These are phyloP conservation scores for Girardia tigrina DNA, from an alignment of 2,888 invertebrate genomes.

Conservation along the genomic window DNA sequence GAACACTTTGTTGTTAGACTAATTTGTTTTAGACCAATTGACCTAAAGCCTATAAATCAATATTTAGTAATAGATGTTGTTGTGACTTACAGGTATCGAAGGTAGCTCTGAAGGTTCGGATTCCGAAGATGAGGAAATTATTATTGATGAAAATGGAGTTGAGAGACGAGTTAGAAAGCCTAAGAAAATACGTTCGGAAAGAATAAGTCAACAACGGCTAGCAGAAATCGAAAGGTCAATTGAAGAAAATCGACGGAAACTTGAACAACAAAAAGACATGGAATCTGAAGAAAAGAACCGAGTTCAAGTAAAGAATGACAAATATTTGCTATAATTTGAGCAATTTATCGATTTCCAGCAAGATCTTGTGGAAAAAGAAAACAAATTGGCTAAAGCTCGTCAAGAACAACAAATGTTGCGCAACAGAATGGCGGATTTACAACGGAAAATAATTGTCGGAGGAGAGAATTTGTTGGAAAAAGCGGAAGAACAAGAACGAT, in stretches of 20 bases:
- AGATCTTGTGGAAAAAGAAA: conserved; percentile 33
- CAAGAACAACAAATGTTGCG: conserved; percentile 67
- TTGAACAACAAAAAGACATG: conserved; percentile 53
- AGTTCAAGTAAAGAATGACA: conserved; percentile 50
- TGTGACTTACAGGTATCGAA: conserved; percentile 18
- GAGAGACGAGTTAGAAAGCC: conserved; percentile 41
- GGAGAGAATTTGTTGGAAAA: conserved; percentile 94
- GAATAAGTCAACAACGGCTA: conserved; percentile 52
- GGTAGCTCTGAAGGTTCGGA: conserved; percentile 2
- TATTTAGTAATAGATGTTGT: no score
- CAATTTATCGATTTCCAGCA: not conserved
- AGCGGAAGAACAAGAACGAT: conserved; percentile 75
- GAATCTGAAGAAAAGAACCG: conserved; percentile 58
- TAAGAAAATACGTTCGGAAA: conserved; percentile 34
- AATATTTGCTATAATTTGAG: not conserved
- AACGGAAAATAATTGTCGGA: conserved; percentile 87
- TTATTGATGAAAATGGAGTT: conserved; percentile 32
- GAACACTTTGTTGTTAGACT: no score
- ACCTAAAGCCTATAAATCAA: no score
- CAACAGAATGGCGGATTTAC: conserved; percentile 63
- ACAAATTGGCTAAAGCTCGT: conserved; percentile 37
- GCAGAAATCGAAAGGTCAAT: conserved; percentile 52
- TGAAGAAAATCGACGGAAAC: conserved; percentile 49
- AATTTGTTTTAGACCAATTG: no score
- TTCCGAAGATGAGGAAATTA: conserved; percentile 37